These are phyloP conservation scores for Hirundichthys speculiger DNA, from an alignment of 2,113 vertebrate species.

Conservation along the genomic window DNA sequence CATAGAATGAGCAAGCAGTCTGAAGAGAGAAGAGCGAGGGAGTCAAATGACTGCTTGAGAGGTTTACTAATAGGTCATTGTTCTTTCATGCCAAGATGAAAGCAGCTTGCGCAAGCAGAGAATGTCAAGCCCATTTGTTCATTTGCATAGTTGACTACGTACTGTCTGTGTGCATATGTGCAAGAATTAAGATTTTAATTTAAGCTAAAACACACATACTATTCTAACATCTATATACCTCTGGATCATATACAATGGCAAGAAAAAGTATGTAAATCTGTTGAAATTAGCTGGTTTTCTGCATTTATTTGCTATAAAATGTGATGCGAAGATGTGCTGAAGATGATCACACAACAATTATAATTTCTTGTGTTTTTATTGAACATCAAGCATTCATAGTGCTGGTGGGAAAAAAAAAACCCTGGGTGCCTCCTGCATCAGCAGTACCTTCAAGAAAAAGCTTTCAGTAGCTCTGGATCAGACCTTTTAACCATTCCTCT, in stretches of 20 bases:
- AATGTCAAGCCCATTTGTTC: slow-evolving; percentile 46
- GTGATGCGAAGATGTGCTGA: too few species aligned
- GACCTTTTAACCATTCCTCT: too few species aligned
- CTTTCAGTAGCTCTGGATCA: too few species aligned
- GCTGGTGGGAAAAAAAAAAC: too few species aligned
- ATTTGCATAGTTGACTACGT: slow-evolving; percentile 36
- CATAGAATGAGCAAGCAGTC: slow-evolving; percentile 44
- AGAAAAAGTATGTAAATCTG: too few species aligned
- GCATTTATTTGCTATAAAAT: too few species aligned
- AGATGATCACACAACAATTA: too few species aligned
- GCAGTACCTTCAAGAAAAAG: too few species aligned
- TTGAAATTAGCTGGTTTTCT: too few species aligned
- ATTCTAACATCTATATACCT: slow-evolving; percentile 2
- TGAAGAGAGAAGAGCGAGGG: slow-evolving; percentile 26
- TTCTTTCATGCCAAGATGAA: slow-evolving; percentile 60
- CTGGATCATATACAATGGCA: slow-evolving; percentile 1
- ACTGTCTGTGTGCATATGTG: slow-evolving; percentile 1
- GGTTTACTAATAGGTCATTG: slow-evolving; percentile 61
- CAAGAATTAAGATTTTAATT: slow-evolving; percentile 10
- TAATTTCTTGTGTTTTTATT: too few species aligned
- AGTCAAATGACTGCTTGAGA: slow-evolving; percentile 41
- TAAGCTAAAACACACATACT: not conserved
- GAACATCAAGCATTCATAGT: too few species aligned
- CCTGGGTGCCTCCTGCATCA: too few species aligned
- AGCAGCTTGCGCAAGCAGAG: slow-evolving; percentile 41